Conservation (phyloP, 2,888 invertebrate genomes). For the Noctua janthe region DNA sequence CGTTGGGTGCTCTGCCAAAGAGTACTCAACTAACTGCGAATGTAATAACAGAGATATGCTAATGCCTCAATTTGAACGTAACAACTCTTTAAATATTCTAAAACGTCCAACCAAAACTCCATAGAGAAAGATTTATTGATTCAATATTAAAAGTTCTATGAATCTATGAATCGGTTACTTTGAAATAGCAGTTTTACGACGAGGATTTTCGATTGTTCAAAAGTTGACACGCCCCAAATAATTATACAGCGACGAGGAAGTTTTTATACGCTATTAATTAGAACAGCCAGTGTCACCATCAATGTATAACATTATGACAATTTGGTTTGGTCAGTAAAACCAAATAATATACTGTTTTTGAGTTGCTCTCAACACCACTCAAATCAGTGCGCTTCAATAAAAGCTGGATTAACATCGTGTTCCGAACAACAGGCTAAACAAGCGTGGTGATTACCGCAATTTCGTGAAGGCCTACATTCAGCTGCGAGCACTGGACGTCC, state of each 20-base stretch:
- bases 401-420: slow-evolving; percentile 42
- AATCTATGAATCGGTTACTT: not conserved
- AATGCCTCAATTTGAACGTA: slow-evolving; percentile 34
- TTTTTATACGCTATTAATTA: not conserved
- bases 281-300: not conserved
- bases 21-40: slow-evolving; percentile 33
- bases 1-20: slow-evolving; percentile 41
- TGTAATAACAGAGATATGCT: slow-evolving; percentile 49
- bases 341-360: slow-evolving; percentile 3
- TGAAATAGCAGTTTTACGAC: not conserved
- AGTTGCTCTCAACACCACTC: slow-evolving; percentile 15
- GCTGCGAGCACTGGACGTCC: slow-evolving; percentile 21
- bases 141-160: slow-evolving; percentile 21
- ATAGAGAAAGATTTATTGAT: slow-evolving; percentile 13
- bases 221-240: slow-evolving; percentile 13
- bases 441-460: slow-evolving; percentile 40
- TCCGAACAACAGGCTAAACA: slow-evolving; percentile 31
- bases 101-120: slow-evolving; percentile 8
- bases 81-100: slow-evolving; percentile 31
- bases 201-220: slow-evolving; percentile 11
- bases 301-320: not conserved
- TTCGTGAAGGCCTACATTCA: slow-evolving; percentile 36
- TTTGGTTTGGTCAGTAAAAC: not conserved
- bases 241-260: not conserved
- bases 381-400: slow-evolving; percentile 39